Base-by-base conservation (phyloP, 1,140 invertebrate genomes). In the Scaptomyza pallida region DNA sequence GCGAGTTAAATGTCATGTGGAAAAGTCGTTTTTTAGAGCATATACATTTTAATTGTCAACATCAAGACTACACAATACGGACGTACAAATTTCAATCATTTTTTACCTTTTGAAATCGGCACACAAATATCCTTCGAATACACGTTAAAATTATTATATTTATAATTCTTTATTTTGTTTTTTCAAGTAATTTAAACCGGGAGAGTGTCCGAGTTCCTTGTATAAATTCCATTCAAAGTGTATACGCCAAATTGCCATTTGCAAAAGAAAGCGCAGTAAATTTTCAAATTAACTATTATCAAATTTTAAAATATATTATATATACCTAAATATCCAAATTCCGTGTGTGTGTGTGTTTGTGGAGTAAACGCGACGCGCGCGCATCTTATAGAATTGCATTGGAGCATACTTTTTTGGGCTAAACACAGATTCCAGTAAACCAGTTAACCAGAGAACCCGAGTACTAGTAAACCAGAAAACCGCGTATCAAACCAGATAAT, bases 81-180 rank as follows among this genome's bases (percentile, higher is more conserved):
- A 73, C 47, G 56, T 44, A 72, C 35, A 55, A 43, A 60, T 76
- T 72, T 83, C 77, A 86, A 55, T 76, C 52, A 50, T 80, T 83
- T 83, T 83, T 83, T 83, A 85, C 80, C 75, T 85, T 85, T 85
- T 86, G 77, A 86, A 85, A 73, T 70, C 81, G 80, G 80, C 76
- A 86, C 80, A 83, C 75, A 75, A 56, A 75, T 65, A 80, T 72
- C 51, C 72, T 48, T 72, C 57, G 50, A 9, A 65, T 65, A 67
- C n/a, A n/a, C 12, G n/a, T 47, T 70, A 48, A 67, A 65, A 67
- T 72, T 72, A 52, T 67, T 52, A 67, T 72, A 54, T 43, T 72
- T 41, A 67, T 72, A 54, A 50, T 72, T 48, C 12, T 37, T 60
- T 43, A 47, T 44, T 47, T 44, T 57, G 35, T 67, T 60, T 30